These are phyloP conservation scores for Idris sp. DNA, from an alignment of 1,140 invertebrate genomes.

Conservation along the genomic window DNA sequence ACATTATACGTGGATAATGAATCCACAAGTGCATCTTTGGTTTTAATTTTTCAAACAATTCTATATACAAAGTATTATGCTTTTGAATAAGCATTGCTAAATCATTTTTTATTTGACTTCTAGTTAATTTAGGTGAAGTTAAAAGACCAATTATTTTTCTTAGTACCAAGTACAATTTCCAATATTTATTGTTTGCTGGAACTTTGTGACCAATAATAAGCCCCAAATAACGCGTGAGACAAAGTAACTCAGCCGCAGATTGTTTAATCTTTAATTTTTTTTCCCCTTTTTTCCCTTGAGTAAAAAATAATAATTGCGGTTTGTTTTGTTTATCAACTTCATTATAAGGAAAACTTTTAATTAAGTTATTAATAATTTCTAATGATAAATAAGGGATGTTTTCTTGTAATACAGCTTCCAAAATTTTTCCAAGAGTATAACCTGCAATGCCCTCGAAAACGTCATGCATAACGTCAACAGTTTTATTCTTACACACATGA, in stretches of 20 bases:
- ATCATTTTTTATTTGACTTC: constrained; percentile 17
- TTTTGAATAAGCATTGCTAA: constrained; percentile 24
- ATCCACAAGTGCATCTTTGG: constrained; percentile 51
- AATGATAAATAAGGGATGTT: not conserved
- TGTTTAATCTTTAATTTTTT: constrained; percentile 1
- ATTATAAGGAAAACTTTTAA: not conserved
- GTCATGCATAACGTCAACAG: not conserved
- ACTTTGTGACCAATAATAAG: constrained; percentile 1
- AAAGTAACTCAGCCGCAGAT: constrained; percentile 5
- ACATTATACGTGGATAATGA: constrained; percentile 37
- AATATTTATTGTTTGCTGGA: constrained; percentile 1
- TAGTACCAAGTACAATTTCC: constrained; percentile 3
- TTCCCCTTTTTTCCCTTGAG: not conserved
- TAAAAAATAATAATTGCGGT: not conserved
- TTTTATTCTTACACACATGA: not conserved
- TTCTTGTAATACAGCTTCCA: not conserved
- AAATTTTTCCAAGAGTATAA: constrained; percentile 1
- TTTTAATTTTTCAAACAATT: constrained; percentile 41
- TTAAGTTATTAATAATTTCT: not conserved
- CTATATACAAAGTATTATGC: constrained; percentile 29
- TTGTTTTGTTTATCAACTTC: constrained; percentile 4
- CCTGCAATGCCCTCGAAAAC: not conserved
- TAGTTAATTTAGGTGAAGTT: constrained; percentile 23
- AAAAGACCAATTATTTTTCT: constrained; percentile 26
- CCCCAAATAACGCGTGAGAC: not conserved